Evolutionary conservation across 2,113 vertebrate species (phyloP), one percentile per base, ranked within the genome.

Genomic region (Hippolais icterina): DNA sequence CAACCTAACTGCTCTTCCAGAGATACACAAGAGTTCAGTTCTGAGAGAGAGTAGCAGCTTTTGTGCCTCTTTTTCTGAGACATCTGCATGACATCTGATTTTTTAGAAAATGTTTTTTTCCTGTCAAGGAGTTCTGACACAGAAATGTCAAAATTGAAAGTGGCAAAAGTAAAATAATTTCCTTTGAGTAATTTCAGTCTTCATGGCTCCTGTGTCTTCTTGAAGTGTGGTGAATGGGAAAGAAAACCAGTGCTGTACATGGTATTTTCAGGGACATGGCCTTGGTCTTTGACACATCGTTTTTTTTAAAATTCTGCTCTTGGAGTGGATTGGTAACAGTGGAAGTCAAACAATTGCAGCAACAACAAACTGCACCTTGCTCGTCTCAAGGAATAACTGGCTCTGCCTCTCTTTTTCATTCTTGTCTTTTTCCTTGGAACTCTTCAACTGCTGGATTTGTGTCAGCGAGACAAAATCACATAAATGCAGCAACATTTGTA

Each of bases 11-110:
- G 27, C 13, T 83, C 68, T 65, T 83, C 68, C 63, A 74, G 42
- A 83, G 44, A 28, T 23, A 19, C 19, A 72, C n/a, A 53, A 28
- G 24, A 69, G 8, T 29, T 79, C 11, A 50, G 31, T 49, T 91
- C 65, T 42, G 49, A 91, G 79, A 95, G 23, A 2, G 5, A 66
- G 22, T 1, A 3, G n/a, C 31, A 75, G 50, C 6, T 69, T 61
- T 70, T 39, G 14, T 56, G 17, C 20, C 31, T 60, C 49, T 39
- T 25, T 54, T 85, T 79, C 52, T 82, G 72, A 61, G 33, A 13
- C 14, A 20, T 10, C 28, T 44, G 8, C 18, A 41, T 24, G 12
- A 31, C 0, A 0, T 13, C 37, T 61, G 23, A 60, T 20, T 56
- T 87, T 76, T 57, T 25, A 76, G 57, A 90, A 78, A 11, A 5